Conservation (phyloP, 2,888 invertebrate species). For the Helleia helle region DNA sequence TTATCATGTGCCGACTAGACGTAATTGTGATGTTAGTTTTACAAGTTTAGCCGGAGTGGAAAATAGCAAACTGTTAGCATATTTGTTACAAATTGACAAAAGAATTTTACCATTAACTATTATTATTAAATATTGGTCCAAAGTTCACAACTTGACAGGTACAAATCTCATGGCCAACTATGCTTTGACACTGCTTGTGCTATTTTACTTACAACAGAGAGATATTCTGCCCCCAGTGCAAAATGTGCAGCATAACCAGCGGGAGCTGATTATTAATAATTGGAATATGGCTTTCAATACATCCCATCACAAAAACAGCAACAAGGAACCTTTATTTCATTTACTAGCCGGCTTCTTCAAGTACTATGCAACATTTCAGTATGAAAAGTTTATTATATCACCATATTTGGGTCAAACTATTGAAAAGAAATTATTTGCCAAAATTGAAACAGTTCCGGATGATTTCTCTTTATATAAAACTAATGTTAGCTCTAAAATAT, state of each 20-base stretch:
- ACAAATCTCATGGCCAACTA: constrained; percentile 75
- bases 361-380: constrained; percentile 30
- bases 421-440: constrained; percentile 18
- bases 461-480: constrained; percentile 23
- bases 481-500: constrained; percentile 15
- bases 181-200: constrained; percentile 75
- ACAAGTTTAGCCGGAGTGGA: constrained; percentile 77
- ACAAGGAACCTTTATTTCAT: constrained; percentile 23
- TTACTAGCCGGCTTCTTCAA: constrained; percentile 34
- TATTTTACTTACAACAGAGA: constrained; percentile 81
- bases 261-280: constrained; percentile 42
- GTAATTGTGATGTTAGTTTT: constrained; percentile 82
- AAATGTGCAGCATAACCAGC: constrained; percentile 45
- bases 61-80: constrained; percentile 78
- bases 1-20: constrained; percentile 71
- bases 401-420: constrained; percentile 25
- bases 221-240: constrained; percentile 71
- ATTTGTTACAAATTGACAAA: constrained; percentile 68
- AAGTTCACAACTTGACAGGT: constrained; percentile 69
- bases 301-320: constrained; percentile 9
- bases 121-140: constrained; percentile 84
- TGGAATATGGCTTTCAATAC: constrained; percentile 76
- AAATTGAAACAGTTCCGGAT: constrained; percentile 17
- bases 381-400: constrained; percentile 23
- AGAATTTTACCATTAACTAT: constrained; percentile 75